These are phyloP conservation scores for Alviniconcha marisindica DNA, from an alignment of 1,140 invertebrate species.

Conservation along the genomic window DNA sequence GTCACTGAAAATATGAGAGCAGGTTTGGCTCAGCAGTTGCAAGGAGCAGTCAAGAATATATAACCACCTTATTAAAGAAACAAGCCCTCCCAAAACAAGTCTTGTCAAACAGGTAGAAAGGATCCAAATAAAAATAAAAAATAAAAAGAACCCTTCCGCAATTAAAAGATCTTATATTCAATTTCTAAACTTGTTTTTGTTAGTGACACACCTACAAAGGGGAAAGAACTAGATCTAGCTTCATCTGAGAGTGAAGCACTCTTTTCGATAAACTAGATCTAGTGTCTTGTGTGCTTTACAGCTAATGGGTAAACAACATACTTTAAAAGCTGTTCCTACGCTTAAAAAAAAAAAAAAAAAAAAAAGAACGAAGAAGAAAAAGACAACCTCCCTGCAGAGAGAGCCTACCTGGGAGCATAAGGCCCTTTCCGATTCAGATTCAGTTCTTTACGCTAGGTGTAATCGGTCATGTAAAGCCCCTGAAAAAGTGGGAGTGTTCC, in stretches of 20 bases:
- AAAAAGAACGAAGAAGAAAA: background rate
- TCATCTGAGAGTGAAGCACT: too few relatives aligned
- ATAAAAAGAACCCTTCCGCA: background rate
- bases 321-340: background rate
- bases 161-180: too few relatives aligned
- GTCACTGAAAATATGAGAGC: too few relatives aligned
- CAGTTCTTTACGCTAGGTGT: background rate
- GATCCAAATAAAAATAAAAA: background rate
- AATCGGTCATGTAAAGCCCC: background rate
- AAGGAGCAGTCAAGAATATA: too few relatives aligned
- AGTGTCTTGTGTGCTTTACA: too few relatives aligned
- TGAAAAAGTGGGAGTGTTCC: background rate
- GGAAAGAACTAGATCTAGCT: background rate
- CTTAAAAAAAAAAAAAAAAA: background rate
- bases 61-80: too few relatives aligned
- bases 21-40: too few relatives aligned
- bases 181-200: background rate
- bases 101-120: too few relatives aligned
- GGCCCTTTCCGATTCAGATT: too few relatives aligned
- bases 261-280: too few relatives aligned
- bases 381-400: background rate
- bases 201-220: background rate
- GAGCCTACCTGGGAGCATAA: background rate
- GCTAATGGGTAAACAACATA: background rate
- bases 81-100: too few relatives aligned